Base-by-base conservation (phyloP, 2,113 vertebrate species). In the Amphilophus citrinellus region DNA sequence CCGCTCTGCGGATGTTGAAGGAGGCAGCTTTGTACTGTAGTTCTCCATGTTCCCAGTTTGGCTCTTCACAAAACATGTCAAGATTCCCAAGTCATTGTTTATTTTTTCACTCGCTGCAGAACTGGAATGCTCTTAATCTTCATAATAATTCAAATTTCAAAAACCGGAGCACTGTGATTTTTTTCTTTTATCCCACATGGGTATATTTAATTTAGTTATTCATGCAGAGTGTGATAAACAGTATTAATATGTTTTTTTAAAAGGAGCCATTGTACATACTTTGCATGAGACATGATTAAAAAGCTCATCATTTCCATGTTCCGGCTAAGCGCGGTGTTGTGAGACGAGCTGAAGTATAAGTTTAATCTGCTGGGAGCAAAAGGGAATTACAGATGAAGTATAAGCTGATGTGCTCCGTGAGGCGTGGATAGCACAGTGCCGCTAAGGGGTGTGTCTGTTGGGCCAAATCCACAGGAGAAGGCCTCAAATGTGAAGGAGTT, bases 281-380 rank as follows among this genome's bases (percentile, higher is more conserved):
- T 30, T 82, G 80, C 86, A 90, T 89, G 84, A 82, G 42, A 75
- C 35, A 58, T 61, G 79, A 44, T 80, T 86, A 73, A 80, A 58
- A 75, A 83, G 66, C 86, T 86, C 66, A 37, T 81, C 75, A 78
- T 87, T 83, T 86, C 75, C 73, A 39, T 63, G 76, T 84, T 66
- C 80, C 84, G 83, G 83, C 66, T 83, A 87, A 90, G 89, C 73
- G 79, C 71, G 66, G 86, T 90, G 87, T 73, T 86, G 87, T 84
- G 82, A 90, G 86, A 90, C 79, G 88, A 89, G 87, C 75, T 88
- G 59, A 79, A 88, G 88, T 92, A 90, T 91, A 91, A 89, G 87
- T 94, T 93, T 91, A 94, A 94, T 94, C 89, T 93, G 90, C 86
- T 89, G 82, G 88, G 88, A 87, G 89, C 91, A 66, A 81, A 86